Conservation (phyloP, 2,113 vertebrate genomes). For the Brevimyrus niger region DNA sequence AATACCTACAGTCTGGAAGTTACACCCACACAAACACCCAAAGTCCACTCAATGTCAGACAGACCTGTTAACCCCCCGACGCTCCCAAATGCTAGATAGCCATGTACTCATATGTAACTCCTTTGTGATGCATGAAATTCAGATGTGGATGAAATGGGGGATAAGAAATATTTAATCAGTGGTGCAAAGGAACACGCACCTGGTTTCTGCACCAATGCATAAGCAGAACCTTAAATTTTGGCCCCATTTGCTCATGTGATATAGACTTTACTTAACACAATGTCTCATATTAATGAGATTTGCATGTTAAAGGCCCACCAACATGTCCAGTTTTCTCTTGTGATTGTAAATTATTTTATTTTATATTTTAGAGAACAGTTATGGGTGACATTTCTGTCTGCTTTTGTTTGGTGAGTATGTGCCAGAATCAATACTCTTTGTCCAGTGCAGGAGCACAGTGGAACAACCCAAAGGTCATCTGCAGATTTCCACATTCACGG, state of each 20-base stretch:
- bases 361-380: background rate
- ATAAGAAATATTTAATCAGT: background rate
- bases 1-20: conserved; percentile 35
- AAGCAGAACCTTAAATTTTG: background rate
- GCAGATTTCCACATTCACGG: conserved; percentile 24
- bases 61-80: background rate
- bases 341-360: background rate
- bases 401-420: background rate
- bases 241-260: background rate
- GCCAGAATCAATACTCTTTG: conserved; percentile 21
- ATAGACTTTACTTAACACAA: background rate
- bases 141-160: background rate
- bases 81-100: background rate
- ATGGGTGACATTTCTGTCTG: background rate
- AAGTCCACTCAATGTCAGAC: conserved; percentile 52
- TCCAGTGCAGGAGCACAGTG: conserved; percentile 16
- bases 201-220: background rate
- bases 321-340: background rate
- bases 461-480: conserved; percentile 34
- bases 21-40: conserved; percentile 36
- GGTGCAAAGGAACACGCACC: background rate
- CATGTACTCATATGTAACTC: background rate
- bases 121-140: background rate
- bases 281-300: background rate
- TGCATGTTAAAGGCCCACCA: background rate